Conservation (phyloP, 1,140 invertebrate species). For the Teleopsis dalmanni region DNA sequence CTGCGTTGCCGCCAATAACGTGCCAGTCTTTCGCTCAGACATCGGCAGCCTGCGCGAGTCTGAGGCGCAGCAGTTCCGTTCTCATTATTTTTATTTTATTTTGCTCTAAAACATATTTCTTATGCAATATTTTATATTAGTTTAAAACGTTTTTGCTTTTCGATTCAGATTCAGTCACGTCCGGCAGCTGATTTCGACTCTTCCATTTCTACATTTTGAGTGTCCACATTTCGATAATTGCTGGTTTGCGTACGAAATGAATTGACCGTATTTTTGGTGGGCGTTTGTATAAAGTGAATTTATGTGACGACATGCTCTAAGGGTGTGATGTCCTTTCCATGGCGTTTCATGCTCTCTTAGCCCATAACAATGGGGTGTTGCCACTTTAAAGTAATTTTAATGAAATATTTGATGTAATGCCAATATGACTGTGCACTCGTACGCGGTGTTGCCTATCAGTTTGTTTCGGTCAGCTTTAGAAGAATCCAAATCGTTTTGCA, state of each 20-base stretch:
- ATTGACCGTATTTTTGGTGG: constrained; percentile 37
- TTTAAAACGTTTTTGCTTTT: too few species aligned
- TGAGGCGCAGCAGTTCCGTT: neutral
- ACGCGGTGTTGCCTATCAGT: too few species aligned
- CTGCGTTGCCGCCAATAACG: too few species aligned
- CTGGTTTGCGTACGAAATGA: constrained; percentile 32
- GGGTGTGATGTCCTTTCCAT: constrained; percentile 7
- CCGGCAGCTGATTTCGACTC: constrained; percentile 2
- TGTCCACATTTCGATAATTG: constrained; percentile 42
- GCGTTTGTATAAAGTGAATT: constrained; percentile 23
- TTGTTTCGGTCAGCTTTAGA: neutral
- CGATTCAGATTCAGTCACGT: too few species aligned
- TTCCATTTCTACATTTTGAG: constrained; percentile 38
- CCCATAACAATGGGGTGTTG: neutral
- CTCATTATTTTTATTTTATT: neutral
- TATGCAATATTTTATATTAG: too few species aligned
- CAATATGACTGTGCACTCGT: neutral
- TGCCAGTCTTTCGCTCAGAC: neutral
- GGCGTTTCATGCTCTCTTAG: neutral
- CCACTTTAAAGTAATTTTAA: constrained; percentile 11
- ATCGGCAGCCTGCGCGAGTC: neutral
- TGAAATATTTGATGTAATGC: constrained; percentile 6
- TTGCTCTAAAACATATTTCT: neutral
- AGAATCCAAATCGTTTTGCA: neutral
- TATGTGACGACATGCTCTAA: constrained; percentile 11